phyloP scores from a whole-genome alignment of 1,140 invertebrate genomes.

The Zaprionus taronus region DNA sequence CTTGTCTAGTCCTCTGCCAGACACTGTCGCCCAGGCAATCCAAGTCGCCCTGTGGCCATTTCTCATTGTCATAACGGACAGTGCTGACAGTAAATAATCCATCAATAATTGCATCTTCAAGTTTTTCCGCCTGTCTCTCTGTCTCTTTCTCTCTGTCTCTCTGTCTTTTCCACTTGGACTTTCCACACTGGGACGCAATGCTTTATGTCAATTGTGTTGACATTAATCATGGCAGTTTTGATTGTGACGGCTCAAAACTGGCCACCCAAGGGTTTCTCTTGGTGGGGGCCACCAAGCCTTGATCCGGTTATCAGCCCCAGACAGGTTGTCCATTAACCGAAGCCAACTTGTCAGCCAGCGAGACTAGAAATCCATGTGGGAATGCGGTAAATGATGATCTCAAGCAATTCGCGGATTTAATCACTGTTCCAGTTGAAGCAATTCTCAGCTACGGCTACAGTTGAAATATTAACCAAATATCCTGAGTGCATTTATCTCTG shows the following conservation, averaged over 20 bases:
- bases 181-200: conserved; percentile 22
- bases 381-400: conserved; percentile 30
- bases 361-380: neutral
- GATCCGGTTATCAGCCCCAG: conserved; percentile 46
- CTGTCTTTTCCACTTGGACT: conserved; percentile 20
- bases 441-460: neutral
- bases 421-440: conserved; percentile 2
- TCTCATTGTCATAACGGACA: conserved; percentile 80
- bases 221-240: conserved; percentile 79
- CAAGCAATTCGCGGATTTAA: neutral
- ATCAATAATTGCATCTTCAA: conserved; percentile 79
- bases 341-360: neutral
- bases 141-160: conserved; percentile 7
- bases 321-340: conserved; percentile 45
- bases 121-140: conserved; percentile 60
- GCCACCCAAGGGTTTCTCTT: conserved; percentile 67
- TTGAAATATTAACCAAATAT: conserved; percentile 1
- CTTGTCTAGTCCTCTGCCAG: conserved; percentile 24
- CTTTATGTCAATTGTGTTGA: conserved; percentile 78
- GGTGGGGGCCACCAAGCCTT: conserved; percentile 21
- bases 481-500: neutral
- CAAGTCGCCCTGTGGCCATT: conserved; percentile 62
- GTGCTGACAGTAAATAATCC: conserved; percentile 83
- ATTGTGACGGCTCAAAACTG: conserved; percentile 65
- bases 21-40: conserved; percentile 7